These are phyloP conservation scores for Heteronetta atricapilla DNA, from an alignment of 2,113 vertebrate genomes.

Conservation along the genomic window DNA sequence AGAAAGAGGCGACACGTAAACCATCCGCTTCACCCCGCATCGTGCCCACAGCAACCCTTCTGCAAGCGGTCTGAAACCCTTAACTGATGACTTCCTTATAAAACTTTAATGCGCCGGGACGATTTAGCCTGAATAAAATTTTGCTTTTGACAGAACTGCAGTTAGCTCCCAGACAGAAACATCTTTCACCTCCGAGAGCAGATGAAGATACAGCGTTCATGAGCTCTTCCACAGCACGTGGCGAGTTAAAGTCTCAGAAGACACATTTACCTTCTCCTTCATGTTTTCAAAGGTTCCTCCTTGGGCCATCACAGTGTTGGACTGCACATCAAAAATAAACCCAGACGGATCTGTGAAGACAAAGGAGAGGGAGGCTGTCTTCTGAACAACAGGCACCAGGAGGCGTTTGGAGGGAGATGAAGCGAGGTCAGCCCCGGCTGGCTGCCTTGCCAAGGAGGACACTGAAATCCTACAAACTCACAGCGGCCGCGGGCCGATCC, in stretches of 20 bases:
- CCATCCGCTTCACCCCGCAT: background rate
- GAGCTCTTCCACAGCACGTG: background rate
- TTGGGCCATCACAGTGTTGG: slow-evolving; percentile 94
- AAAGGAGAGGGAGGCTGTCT: background rate
- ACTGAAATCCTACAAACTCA: background rate
- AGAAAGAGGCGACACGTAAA: background rate
- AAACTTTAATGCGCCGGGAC: background rate
- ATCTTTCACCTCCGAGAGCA: background rate
- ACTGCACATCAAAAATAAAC: slow-evolving; percentile 94
- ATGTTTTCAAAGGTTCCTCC: slow-evolving; percentile 93
- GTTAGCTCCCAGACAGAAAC: background rate
- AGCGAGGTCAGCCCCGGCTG: background rate
- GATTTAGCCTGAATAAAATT: background rate
- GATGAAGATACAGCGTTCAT: background rate
- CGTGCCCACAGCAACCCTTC: background rate
- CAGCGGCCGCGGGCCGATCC: rapidly evolving
- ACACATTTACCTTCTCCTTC: slow-evolving; percentile 91
- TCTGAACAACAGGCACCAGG: background rate
- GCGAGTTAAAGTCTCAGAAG: background rate
- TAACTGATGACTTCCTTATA: background rate
- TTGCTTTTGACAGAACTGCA: background rate
- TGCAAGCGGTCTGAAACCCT: background rate
- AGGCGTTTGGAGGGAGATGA: background rate
- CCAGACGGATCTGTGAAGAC: slow-evolving; percentile 84
- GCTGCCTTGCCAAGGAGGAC: background rate